Base-by-base conservation (phyloP, 2,113 vertebrate species). In the Isichthys henryi region DNA sequence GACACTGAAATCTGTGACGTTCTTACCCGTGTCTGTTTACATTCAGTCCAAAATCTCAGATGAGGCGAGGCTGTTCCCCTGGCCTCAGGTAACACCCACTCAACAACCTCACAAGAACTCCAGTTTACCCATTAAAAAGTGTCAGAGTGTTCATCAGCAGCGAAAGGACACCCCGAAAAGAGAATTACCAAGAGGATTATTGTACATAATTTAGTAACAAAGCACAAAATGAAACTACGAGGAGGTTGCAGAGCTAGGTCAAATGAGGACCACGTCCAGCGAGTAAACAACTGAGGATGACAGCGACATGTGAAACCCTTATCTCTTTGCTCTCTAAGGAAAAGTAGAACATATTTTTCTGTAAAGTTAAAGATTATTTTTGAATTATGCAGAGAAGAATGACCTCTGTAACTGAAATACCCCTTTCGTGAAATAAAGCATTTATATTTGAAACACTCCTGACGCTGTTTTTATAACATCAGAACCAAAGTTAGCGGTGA, bases 391-490 rank as follows among this genome's bases (percentile, higher is more conserved):
- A 31, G 66, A 92, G 53, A 90, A 88, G 56, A 90, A 90, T 93
- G 77, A 84, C 91, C 43, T 92, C 89, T 93, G 80, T 92, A 90
- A 48, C 74, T 93, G 77, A 87, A 86, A 27, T 49, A 88, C 90
- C 48, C 89, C 90, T 80, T 35, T 84, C 86, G 83, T 23, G 93
- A 70, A 70, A 94, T 94, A 94, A 94, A 94, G 88, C 2, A 90
- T 85, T 31, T 87, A 45, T 87, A 92, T 87, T 90, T 90, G 45
- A 90, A 86, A 74, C 50, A n/a, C 27, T 27, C 66, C n/a, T 7
- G 70, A 77, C 13, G 21, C 56, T 62, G 39, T 62, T 50, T 21
- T 58, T 56, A 39, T 62, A 21, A 62, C 35, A 10, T 88, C 5
- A 62, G 19, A 15, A 88, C 35, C 6, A 56, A 58, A 17, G 66